These are phyloP conservation scores for Macheiramphus alcinus DNA, from an alignment of 2,113 vertebrate species.

Conservation along the genomic window DNA sequence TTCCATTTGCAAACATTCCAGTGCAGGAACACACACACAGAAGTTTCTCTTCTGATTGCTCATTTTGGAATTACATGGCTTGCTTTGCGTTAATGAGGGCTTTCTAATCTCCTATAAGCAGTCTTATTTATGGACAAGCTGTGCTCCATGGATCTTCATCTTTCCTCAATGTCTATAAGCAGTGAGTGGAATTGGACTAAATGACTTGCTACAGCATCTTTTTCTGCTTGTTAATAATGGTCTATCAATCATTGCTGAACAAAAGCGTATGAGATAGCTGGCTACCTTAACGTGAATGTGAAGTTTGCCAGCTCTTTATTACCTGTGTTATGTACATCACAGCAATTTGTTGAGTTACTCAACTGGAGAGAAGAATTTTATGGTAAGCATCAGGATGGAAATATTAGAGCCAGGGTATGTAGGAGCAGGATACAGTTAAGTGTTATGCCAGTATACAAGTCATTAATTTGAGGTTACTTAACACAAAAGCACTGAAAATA, in stretches of 20 bases:
- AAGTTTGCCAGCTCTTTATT: slow-evolving; percentile 27
- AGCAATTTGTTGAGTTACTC: slow-evolving; percentile 11
- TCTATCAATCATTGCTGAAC: slow-evolving; percentile 2
- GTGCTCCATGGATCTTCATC: neutral
- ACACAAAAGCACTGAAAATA: neutral
- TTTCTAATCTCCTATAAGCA: neutral
- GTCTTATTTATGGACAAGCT: neutral
- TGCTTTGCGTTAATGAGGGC: neutral
- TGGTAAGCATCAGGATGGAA: neutral
- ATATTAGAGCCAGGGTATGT: neutral
- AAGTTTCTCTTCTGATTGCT: neutral
- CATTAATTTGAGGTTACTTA: neutral
- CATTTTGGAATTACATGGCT: neutral
- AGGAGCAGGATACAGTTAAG: neutral
- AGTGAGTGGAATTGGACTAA: neutral
- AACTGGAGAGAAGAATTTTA: neutral
- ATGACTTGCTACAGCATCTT: neutral
- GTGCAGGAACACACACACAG: neutral
- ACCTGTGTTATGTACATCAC: neutral
- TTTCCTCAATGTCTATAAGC: neutral
- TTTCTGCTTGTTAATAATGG: neutral
- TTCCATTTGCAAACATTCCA: neutral
- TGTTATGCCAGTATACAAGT: neutral
- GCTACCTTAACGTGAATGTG: neutral
- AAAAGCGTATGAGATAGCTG: neutral